Percentiles rank a stretch among this genome's conserved stretches.
Evolutionary conservation across 2,113 vertebrate species (phyloP).

Genomic region (Phalacrocorax aristotelis): DNA sequence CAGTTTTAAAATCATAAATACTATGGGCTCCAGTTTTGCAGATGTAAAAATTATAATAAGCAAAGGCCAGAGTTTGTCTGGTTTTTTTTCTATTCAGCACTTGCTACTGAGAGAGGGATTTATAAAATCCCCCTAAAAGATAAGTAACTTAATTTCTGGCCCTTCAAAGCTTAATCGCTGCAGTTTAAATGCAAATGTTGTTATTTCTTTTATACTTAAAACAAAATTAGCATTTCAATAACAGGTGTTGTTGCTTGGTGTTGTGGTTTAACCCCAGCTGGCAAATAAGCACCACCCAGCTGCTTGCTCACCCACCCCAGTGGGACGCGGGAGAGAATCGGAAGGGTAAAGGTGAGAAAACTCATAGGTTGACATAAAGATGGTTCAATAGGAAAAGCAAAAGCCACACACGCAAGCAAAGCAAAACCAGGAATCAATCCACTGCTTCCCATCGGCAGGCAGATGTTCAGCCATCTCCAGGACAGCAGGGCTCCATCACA

Average conservation of each 20-base stretch:
- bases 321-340: too few relatives aligned
- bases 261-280: too few relatives aligned
- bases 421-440: too few relatives aligned
- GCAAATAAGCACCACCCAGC: too few relatives aligned
- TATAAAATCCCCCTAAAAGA: slow-evolving; percentile 27
- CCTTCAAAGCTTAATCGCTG: background rate
- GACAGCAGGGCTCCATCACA: too few relatives aligned
- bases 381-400: too few relatives aligned
- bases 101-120: slow-evolving; percentile 2
- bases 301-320: too few relatives aligned
- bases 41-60: background rate
- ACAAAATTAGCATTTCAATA: background rate
- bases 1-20: background rate
- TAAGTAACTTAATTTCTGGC: slow-evolving; percentile 26
- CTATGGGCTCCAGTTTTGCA: background rate
- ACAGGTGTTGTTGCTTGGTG: background rate
- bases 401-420: too few relatives aligned
- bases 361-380: too few relatives aligned
- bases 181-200: slow-evolving; percentile 27
- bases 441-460: too few relatives aligned
- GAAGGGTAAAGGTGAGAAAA: too few relatives aligned
- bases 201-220: slow-evolving; percentile 30
- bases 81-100: background rate
- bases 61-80: background rate
- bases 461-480: too few relatives aligned